Percentiles rank a stretch among this genome's conserved stretches.
These are phyloP conservation scores for Erebia aethiops DNA, from an alignment of 2,888 invertebrate genomes.

Conservation along the genomic window DNA sequence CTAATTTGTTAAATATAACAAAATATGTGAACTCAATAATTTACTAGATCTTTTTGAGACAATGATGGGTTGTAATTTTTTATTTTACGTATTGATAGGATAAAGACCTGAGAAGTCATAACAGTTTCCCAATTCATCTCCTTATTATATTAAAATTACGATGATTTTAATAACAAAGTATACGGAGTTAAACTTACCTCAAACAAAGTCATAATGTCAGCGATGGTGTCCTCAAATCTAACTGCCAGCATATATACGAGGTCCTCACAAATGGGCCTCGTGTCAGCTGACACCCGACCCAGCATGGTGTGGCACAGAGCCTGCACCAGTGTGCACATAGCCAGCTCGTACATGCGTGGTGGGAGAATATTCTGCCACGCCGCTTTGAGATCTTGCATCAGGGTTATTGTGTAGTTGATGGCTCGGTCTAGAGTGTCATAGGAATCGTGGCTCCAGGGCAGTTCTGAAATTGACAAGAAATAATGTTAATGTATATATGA, in stretches of 20 bases:
- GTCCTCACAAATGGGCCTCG: constrained; percentile 62
- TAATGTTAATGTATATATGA: too few species aligned
- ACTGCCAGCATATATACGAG: constrained; percentile 64
- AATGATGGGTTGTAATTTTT: too few species aligned
- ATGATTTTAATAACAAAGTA: too few species aligned
- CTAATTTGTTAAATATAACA: too few species aligned
- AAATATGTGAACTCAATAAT: too few species aligned
- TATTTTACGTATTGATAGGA: too few species aligned
- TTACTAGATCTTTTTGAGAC: too few species aligned
- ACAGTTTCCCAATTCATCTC: too few species aligned
- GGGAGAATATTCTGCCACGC: constrained; percentile 67
- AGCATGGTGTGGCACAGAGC: constrained; percentile 63
- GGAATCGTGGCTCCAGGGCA: constrained; percentile 60
- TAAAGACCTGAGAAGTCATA: too few species aligned
- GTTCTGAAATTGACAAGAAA: constrained; percentile 47
- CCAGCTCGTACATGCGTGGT: constrained; percentile 64
- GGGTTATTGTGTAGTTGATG: constrained; percentile 58
- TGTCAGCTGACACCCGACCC: constrained; percentile 58
- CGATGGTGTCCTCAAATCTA: constrained; percentile 56
- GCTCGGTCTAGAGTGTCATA: constrained; percentile 67
- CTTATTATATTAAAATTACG: too few species aligned
- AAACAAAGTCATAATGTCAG: constrained; percentile 59
- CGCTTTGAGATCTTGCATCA: constrained; percentile 60
- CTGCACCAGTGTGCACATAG: constrained; percentile 61
- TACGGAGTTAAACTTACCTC: constrained; percentile 50